Percentiles rank a stretch among this genome's conserved stretches.
These are phyloP conservation scores for Ctenopoma kingsleyae DNA, from an alignment of 2,797 vertebrate genomes.

Conservation along the genomic window DNA sequence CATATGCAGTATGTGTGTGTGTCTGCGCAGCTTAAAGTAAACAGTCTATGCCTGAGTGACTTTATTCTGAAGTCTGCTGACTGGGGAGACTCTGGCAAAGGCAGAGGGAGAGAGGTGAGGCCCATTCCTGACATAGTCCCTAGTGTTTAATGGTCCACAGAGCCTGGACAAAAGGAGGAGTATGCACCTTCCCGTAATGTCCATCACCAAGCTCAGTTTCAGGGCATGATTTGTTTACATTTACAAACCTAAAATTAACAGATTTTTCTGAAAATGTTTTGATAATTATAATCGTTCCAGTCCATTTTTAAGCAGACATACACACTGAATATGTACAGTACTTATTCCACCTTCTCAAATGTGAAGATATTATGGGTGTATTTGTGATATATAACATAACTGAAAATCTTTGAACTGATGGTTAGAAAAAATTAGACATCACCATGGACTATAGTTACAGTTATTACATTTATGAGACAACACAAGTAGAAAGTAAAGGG, in stretches of 20 bases:
- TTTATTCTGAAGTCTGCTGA: conserved; percentile 72
- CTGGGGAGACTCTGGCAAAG: conserved; percentile 56
- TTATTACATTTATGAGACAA: neutral
- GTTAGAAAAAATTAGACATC: neutral
- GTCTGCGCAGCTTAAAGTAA: conserved; percentile 67
- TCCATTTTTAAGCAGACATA: neutral
- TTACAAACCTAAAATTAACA: neutral
- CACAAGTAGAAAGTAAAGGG: too few relatives aligned
- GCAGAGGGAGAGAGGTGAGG: conserved; percentile 39
- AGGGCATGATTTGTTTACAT: neutral
- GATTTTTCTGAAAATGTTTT: neutral
- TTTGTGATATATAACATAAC: neutral
- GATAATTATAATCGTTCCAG: neutral
- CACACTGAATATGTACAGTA: neutral
- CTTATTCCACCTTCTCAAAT: neutral
- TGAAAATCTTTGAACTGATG: neutral
- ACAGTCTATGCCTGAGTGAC: conserved; percentile 72
- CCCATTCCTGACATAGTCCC: conserved; percentile 73
- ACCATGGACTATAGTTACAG: neutral
- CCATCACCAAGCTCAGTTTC: conserved; percentile 51
- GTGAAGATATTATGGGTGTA: neutral
- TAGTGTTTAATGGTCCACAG: conserved; percentile 76
- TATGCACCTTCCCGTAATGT: conserved; percentile 57
- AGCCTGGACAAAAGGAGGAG: conserved; percentile 73
- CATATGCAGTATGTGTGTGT: conserved; percentile 12